Conservation (phyloP, 2,113 vertebrate species). For the Eulemur rufifrons region DNA sequence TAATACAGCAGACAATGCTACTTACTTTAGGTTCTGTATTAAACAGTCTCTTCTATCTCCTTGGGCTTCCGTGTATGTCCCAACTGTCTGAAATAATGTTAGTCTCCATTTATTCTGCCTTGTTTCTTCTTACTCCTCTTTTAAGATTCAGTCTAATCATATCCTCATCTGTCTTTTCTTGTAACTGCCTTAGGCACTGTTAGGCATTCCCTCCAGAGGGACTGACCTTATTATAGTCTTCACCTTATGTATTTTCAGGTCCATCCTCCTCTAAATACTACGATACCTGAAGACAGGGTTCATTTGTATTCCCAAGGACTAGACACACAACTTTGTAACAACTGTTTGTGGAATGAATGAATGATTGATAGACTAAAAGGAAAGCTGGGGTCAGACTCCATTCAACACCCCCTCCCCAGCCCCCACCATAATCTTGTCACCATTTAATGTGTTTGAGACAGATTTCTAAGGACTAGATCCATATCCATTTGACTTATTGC, state of each 20-base stretch:
- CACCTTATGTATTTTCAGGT: background rate
- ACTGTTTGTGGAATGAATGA: background rate
- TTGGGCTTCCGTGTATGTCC: background rate
- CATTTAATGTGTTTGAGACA: background rate
- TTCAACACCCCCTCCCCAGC: no score
- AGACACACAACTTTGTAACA: background rate
- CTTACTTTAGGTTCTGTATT: background rate
- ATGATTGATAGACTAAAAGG: background rate
- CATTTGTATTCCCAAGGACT: background rate
- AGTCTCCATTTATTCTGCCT: background rate
- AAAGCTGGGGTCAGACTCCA: background rate
- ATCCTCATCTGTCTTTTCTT: background rate
- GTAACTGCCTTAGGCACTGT: background rate
- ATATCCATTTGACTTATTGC: constrained; percentile 25
- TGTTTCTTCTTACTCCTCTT: background rate
- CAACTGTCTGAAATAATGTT: background rate
- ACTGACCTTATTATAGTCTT: background rate
- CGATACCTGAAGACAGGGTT: background rate
- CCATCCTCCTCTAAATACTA: background rate
- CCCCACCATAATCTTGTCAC: background rate
- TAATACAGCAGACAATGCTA: no score
- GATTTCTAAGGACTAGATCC: background rate
- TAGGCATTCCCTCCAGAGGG: background rate
- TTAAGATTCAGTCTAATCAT: background rate
- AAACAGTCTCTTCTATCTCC: no score